A percentile compares a stretch with the other conserved stretches of the same genome.
These are phyloP conservation scores for Tribolium madens DNA, from an alignment of 1,140 invertebrate genomes.

Conservation along the genomic window DNA sequence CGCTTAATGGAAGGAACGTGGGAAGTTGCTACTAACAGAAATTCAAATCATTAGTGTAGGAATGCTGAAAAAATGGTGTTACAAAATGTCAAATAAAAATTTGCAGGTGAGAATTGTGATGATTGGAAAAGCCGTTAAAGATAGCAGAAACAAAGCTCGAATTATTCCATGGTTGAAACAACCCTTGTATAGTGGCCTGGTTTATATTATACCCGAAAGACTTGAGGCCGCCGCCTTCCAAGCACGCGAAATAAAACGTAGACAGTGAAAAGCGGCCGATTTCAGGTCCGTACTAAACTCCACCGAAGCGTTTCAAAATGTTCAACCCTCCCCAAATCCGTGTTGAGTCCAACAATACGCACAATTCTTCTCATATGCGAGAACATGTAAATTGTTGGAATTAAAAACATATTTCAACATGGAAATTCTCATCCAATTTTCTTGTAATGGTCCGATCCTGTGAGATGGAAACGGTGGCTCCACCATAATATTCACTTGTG, in stretches of 20 bases:
- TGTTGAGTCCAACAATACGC: neutral
- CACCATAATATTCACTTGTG: slow-evolving; percentile 36
- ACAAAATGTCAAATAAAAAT: no score
- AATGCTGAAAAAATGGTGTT: neutral
- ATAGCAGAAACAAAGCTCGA: slow-evolving; percentile 20
- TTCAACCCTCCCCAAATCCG: neutral
- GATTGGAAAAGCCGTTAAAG: neutral
- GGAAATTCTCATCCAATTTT: neutral
- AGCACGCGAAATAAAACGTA: slow-evolving; percentile 18
- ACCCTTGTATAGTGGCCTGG: slow-evolving; percentile 23
- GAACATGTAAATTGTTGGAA: slow-evolving; percentile 4
- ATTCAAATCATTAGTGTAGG: neutral
- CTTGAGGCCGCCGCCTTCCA: no score
- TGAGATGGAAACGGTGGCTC: slow-evolving; percentile 1
- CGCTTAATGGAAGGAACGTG: slow-evolving; percentile 1
- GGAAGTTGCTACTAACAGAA: slow-evolving; percentile 5
- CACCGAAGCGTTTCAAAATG: neutral
- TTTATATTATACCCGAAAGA: slow-evolving; percentile 26
- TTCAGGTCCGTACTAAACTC: slow-evolving; percentile 22
- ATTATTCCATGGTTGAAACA: neutral
- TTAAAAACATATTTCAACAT: neutral
- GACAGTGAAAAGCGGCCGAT: slow-evolving; percentile 18
- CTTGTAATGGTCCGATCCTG: neutral
- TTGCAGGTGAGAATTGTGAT: no score
- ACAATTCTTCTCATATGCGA: neutral